Evolutionary conservation across 1,140 invertebrate genomes (phyloP), one percentile per base, ranked within the genome.

Genomic region (Brachionus koreanus): DNA sequence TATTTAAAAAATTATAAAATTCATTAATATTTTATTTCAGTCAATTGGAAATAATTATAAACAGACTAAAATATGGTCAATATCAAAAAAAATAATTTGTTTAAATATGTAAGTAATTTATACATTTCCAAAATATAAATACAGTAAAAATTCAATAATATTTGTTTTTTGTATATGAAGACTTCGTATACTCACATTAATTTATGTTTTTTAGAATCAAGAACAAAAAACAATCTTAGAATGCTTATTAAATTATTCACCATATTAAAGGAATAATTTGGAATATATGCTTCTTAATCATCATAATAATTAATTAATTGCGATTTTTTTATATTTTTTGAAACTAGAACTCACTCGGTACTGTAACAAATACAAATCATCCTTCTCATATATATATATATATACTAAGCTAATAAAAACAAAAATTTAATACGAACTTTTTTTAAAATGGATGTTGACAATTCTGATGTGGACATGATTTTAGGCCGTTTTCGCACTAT

Each of bases 391-490:
- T 29, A 65, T 12, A 37, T 10, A 29, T 65, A 7, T 29, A 65
- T 12, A 37, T 10, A 33, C 25, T 33, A 65, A 65, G 63, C 63
- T 65, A 33, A 37, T 5, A 65, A 65, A 33, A 12, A n/a, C n/a
- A 65, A 65, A 16, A 16, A 57, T 9, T 19, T 16, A 19, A 39
- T n/a, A 35, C 16, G 37, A 2, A 19, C 7, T 39, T 19, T 39
- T 4, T 16, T 4, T 16, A 69, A n/a, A 69, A 79, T 79, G 76
- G 76, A 79, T 42, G 76, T 79, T 12, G 76, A 79, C 49, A 79
- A 79, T 29, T 79, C 76, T 25, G 76, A 79, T 63, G 37, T 79
- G 35, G 76, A 79, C 49, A 61, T 79, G 76, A 79, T 82, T 16
- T 65, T 65, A 37, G 1, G 57, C 33, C 57, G 19, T 35, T 82